phyloP scores from a whole-genome alignment of 2,888 invertebrate species.

The Anoplius nigerrimus region DNA sequence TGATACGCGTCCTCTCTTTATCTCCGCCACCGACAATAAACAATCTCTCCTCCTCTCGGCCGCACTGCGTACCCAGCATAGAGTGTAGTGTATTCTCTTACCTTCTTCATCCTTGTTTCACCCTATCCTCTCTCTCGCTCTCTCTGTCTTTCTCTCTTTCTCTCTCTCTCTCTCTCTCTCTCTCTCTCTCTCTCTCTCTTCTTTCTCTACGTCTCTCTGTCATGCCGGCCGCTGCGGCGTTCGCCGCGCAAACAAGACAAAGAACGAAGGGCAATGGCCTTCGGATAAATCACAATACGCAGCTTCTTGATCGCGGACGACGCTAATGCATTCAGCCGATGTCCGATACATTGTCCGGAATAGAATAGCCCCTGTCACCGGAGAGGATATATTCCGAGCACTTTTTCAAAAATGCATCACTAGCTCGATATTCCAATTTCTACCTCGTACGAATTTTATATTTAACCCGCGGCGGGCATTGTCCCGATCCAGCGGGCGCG shows the following conservation, averaged over 20 bases:
- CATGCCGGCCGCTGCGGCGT: background rate
- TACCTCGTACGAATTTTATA: no score
- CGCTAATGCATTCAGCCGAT: no score
- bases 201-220: slow-evolving; percentile 19
- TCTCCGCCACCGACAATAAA: slow-evolving; percentile 4
- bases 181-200: slow-evolving; percentile 8
- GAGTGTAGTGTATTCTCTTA: no score
- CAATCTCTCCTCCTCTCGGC: background rate
- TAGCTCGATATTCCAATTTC: no score
- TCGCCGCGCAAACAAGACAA: slow-evolving; percentile 20
- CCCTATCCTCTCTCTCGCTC: background rate
- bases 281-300: slow-evolving; percentile 26
- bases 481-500: no score
- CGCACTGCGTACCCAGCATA: no score
- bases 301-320: slow-evolving; percentile 2
- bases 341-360: no score
- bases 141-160: slow-evolving; percentile 15
- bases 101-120: background rate
- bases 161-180: slow-evolving; percentile 11
- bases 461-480: no score
- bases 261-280: slow-evolving; percentile 32
- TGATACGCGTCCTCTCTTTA: slow-evolving; percentile 5
- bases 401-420: no score
- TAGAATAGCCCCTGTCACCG: no score
- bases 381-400: no score